Conservation (phyloP, 2,888 invertebrate genomes). For the Entomobrya proxima region DNA sequence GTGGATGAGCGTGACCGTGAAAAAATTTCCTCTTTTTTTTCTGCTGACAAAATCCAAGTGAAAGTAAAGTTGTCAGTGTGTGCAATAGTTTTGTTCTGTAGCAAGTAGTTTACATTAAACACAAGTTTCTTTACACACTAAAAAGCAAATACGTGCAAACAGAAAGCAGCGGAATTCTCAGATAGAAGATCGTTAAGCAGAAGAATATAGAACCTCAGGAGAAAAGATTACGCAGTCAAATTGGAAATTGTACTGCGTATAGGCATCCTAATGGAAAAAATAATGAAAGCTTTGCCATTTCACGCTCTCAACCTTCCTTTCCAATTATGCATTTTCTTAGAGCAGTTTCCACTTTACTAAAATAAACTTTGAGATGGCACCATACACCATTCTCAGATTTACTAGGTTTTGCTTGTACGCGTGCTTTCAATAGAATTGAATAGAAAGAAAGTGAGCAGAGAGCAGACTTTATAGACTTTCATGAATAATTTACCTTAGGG, state of each 20-base stretch:
- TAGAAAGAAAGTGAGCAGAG: not conserved
- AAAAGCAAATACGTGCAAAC: no score
- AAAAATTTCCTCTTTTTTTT: not conserved
- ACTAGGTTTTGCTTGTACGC: not conserved
- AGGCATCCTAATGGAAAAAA: no score
- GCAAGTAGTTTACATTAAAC: no score
- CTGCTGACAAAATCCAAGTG: not conserved
- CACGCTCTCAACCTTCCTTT: no score
- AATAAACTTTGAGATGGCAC: no score
- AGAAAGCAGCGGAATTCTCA: no score
- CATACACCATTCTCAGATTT: not conserved
- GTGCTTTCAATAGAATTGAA: not conserved
- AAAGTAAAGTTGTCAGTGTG: not conserved
- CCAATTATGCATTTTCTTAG: no score
- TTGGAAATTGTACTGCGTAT: not conserved
- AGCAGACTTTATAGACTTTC: not conserved
- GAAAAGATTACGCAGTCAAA: not conserved
- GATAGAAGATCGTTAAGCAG: not conserved
- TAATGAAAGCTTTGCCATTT: no score
- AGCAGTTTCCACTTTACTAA: no score
- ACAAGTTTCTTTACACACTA: no score
- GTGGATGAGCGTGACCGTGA: not conserved
- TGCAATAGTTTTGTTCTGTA: no score
- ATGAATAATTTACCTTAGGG: conserved; percentile 4
- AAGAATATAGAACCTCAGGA: not conserved